Base-by-base conservation (phyloP, 2,888 invertebrate genomes). In the Eurytoma adleriae region DNA sequence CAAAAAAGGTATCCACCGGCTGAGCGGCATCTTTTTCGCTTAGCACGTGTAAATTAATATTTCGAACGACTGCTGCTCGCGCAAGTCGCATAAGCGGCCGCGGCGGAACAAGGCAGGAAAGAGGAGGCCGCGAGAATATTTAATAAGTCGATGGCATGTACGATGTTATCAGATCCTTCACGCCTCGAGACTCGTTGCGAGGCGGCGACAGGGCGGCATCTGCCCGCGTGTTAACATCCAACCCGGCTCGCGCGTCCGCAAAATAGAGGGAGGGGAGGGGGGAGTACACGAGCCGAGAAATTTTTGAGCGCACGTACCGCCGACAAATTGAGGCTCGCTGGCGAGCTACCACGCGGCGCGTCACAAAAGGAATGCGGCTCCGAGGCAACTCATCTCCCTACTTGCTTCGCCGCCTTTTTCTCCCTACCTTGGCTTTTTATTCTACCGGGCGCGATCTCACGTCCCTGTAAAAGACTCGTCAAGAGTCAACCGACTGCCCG, bases 111-210 rank as follows among this genome's bases (percentile, higher is more conserved):
- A 10, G 16, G 50, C 18, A 18, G 57, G 48, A 48, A 54, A 54
- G 48, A 54, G 5, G 54, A 54, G 54, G n/a, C 7, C 18, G 64
- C 30, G 40, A 18, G 68, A 68, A 76, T 76, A 76, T 76, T 76
- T 68, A 76, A 76, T 76, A 76, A 76, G 75, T 61, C 67, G 75
- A 76, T 68, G 68, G 67, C 52, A 68, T 76, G 75, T 69, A 68
- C 18, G 12, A 18, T 27, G 27, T 76, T 76, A 76, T 76, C 75
- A 69, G 75, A 76, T 76, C 68, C 24, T 76, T 76, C 68, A 76
- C 75, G 75, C 75, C 75, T 68, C 61, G 52, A 68, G 59, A 68
- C 68, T 75, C 68, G 67, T 75, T 75, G 59, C 30, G 59, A 67
- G 50, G 67, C 67, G 27, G 75, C 10, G 27, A 27, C 52, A 50